A percentile compares a stretch with the other conserved stretches of the same genome.
phyloP scores from a whole-genome alignment of 2,888 invertebrate species.

The Dyspetes luteomarginatus region DNA sequence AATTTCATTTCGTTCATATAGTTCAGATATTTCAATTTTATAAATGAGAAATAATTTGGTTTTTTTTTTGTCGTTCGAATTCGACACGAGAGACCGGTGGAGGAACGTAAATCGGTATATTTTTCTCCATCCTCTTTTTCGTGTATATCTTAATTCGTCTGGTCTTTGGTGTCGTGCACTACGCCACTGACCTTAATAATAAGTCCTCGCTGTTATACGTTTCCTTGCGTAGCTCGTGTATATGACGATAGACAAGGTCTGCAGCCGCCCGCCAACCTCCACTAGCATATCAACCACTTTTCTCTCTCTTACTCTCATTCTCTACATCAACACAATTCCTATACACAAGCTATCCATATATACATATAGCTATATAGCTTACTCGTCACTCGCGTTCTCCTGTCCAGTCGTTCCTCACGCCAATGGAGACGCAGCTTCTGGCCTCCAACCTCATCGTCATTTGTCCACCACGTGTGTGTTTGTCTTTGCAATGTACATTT shows the following conservation, averaged over 20 bases:
- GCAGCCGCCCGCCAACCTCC: conserved; percentile 71
- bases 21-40: no score
- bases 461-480: conserved; percentile 14
- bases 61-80: conserved; percentile 36
- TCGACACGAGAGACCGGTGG: conserved; percentile 36
- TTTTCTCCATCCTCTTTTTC: conserved; percentile 6
- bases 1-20: no score
- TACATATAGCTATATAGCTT: conserved; percentile 45
- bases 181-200: conserved; percentile 80
- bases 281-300: conserved; percentile 74
- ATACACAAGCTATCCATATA: background rate
- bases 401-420: conserved; percentile 41
- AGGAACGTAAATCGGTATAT: background rate
- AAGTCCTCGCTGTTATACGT: conserved; percentile 57
- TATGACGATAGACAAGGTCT: conserved; percentile 79
- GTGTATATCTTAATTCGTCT: conserved; percentile 16
- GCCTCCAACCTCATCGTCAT: conserved; percentile 52
- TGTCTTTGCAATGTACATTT: conserved; percentile 53
- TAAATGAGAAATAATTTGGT: no score
- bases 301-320: conserved; percentile 23
- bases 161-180: conserved; percentile 61
- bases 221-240: conserved; percentile 74
- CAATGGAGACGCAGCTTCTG: conserved; percentile 56
- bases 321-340: conserved; percentile 31
- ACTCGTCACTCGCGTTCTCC: conserved; percentile 30